These are phyloP conservation scores for Sebastes iracundus DNA, from an alignment of 2,797 vertebrate genomes.

Conservation along the genomic window DNA sequence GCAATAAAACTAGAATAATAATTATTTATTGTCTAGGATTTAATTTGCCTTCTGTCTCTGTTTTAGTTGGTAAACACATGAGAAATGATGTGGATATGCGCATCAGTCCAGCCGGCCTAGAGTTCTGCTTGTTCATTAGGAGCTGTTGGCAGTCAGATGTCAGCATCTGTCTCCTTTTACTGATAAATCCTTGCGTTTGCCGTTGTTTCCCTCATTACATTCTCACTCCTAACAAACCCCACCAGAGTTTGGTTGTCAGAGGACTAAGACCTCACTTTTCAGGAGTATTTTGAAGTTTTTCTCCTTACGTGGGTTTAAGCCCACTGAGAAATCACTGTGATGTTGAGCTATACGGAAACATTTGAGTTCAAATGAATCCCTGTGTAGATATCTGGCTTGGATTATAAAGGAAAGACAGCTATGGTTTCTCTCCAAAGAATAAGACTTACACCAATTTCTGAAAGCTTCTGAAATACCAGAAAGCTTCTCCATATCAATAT, in stretches of 20 bases:
- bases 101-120: slow-evolving; percentile 26
- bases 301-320: not conserved
- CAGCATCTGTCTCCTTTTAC: slow-evolving; percentile 31
- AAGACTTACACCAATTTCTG: not conserved
- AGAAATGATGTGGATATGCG: slow-evolving; percentile 34
- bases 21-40: not conserved
- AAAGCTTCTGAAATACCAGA: not conserved
- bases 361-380: not conserved
- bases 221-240: slow-evolving; percentile 42
- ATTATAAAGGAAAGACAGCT: not conserved
- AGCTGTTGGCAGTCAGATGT: slow-evolving; percentile 50
- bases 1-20: not conserved
- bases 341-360: not conserved
- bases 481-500: not conserved
- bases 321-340: not conserved
- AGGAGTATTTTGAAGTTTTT: not conserved
- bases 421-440: not conserved
- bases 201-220: slow-evolving; percentile 45
- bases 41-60: slow-evolving; percentile 33
- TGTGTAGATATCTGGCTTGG: not conserved
- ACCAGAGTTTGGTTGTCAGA: slow-evolving; percentile 20
- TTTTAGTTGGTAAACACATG: slow-evolving; percentile 18
- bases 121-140: slow-evolving; percentile 58
- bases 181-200: slow-evolving; percentile 36
- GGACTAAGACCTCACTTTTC: slow-evolving; percentile 9